Evolutionary conservation across 1,140 invertebrate genomes (phyloP), one percentile per base, ranked within the genome.

Genomic region (Aphelinus certus): DNA sequence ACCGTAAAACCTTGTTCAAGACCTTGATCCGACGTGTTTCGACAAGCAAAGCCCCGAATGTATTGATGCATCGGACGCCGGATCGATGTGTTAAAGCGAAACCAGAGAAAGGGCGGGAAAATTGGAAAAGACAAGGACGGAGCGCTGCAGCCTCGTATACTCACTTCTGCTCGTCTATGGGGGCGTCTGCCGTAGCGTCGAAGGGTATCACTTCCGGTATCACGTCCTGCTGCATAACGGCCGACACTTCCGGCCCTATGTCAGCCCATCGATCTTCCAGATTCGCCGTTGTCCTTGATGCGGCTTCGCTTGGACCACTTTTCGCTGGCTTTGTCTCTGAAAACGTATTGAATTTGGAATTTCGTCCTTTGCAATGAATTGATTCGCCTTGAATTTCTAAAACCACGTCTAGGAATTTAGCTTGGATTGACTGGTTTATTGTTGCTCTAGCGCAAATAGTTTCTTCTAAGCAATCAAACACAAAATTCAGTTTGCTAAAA

Each of bases 141-240:
- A 67, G 42, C 3, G 5, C 26, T 55, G 4, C 26, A 26, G 26
- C 26, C 26, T 26, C 26, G 10, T 3, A 7, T 72, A 86, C 88
- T 86, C 87, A 96, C 95, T 95, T 97, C 89, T 98, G 96, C 81
- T 97, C 93, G 79, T 97, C 95, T 72, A 97, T 93, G 26, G 92
- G 88, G 42, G 91, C 89, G 71, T 97, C 95, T 7, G 93, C 93
- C 4, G 94, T 91, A 2, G 95, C 94, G 89, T 98, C 96, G 84
- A 97, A 98, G 2, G 96, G 96, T 60, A 93, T 88, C 70, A 93
- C 90, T 71, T 89, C 89, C 42, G 92, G 89, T 80, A 93, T 88
- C 69, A 84, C 84, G 56, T 84, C 74, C 87, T 78, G 89, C 77
- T 91, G 88, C 62, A 97, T 86, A n/a, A 95, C 88, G 42, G 89